Conservation (phyloP, 2,113 vertebrate genomes). For the Strigops habroptila region DNA sequence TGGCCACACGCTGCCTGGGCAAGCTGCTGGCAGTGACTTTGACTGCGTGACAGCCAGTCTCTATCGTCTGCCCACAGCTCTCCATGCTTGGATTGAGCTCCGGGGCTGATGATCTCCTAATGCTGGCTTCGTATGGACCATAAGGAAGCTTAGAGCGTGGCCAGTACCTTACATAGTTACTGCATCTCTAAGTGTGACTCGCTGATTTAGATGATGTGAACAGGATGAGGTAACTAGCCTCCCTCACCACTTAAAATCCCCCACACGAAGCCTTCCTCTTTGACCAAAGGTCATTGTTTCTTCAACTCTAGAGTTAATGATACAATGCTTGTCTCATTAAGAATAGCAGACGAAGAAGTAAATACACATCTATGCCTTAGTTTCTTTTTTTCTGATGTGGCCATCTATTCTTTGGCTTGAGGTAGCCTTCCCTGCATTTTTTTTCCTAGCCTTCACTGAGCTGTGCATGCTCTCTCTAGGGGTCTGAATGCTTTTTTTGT, state of each 20-base stretch:
- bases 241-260: background rate
- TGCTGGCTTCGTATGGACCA: rapidly evolving
- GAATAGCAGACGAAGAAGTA: background rate
- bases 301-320: background rate
- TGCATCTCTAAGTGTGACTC: background rate
- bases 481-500: background rate
- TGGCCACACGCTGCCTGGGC: background rate
- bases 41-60: rapidly evolving
- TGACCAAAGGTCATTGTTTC: background rate
- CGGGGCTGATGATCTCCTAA: background rate
- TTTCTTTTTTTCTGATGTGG: background rate
- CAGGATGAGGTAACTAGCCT: background rate
- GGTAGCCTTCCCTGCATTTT: rapidly evolving
- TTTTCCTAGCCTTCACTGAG: background rate
- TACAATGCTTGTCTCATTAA: background rate
- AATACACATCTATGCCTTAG: background rate
- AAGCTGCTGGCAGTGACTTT: background rate
- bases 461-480: background rate
- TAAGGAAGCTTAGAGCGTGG: background rate
- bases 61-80: background rate
- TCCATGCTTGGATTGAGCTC: rapidly evolving
- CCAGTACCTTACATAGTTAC: background rate
- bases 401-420: background rate
- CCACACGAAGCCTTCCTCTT: background rate
- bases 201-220: background rate